A percentile compares a stretch with the other conserved stretches of the same genome.
Conservation (phyloP, 2,888 invertebrate species). For the Camponotus fellah region DNA sequence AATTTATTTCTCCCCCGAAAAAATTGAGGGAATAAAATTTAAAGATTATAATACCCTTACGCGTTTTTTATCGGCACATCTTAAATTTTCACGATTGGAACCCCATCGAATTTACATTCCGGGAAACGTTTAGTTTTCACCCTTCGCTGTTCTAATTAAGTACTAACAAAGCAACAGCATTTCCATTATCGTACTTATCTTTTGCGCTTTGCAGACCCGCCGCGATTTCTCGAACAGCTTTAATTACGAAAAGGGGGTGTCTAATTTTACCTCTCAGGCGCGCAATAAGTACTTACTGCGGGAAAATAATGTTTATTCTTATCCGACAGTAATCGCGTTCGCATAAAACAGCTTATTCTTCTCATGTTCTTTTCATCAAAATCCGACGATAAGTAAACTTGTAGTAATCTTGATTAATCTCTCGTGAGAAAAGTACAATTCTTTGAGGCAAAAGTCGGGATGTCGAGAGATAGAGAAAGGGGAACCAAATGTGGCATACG, state of each 20-base stretch:
- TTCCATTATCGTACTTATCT: slow-evolving; percentile 70
- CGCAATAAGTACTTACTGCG: neutral
- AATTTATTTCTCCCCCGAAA: slow-evolving; percentile 55
- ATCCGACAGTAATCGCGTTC: neutral
- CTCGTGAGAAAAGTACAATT: neutral
- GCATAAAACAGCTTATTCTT: neutral
- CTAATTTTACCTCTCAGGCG: slow-evolving; percentile 39
- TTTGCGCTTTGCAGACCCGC: slow-evolving; percentile 44
- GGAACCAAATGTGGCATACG: neutral
- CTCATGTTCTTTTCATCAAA: neutral
- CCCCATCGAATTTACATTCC: slow-evolving; percentile 63
- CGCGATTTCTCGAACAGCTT: slow-evolving; percentile 67
- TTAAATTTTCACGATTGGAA: slow-evolving; percentile 70
- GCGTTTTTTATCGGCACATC: slow-evolving; percentile 51
- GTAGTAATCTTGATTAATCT: slow-evolving; percentile 10
- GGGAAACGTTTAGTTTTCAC: slow-evolving; percentile 74
- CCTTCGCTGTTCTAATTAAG: slow-evolving; percentile 61
- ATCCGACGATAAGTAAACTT: neutral
- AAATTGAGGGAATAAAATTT: slow-evolving; percentile 57
- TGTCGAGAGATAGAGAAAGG: neutral
- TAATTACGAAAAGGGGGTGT: slow-evolving; percentile 56
- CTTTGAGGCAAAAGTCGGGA: neutral
- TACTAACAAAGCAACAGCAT: slow-evolving; percentile 69
- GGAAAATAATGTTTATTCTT: slow-evolving; percentile 16
- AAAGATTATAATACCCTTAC: slow-evolving; percentile 52